phyloP scores from a whole-genome alignment of 1,140 invertebrate genomes.

The Hylaeus anthracinus region DNA sequence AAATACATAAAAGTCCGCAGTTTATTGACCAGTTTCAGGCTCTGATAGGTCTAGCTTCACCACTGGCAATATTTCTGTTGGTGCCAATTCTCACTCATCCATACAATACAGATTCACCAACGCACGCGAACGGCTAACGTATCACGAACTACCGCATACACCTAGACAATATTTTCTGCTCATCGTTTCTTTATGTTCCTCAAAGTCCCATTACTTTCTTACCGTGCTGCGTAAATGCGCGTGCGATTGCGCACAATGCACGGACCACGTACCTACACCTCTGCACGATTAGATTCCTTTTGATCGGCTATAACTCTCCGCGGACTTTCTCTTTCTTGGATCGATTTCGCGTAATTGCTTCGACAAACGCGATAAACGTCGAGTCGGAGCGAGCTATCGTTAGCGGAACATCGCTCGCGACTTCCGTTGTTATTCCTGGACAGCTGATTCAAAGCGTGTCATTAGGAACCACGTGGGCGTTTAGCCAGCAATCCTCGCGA shows the following conservation, averaged over 20 bases:
- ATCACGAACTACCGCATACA: not conserved
- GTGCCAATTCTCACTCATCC: not conserved
- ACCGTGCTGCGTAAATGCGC: not conserved
- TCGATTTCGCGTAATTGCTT: constrained; percentile 59
- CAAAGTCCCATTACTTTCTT: not conserved
- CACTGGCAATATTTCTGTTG: too few species aligned
- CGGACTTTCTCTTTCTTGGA: constrained; percentile 48
- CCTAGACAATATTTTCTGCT: not conserved
- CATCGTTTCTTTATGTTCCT: not conserved
- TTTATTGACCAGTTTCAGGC: too few species aligned
- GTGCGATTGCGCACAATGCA: not conserved
- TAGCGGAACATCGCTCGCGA: constrained; percentile 26
- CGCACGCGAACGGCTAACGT: not conserved
- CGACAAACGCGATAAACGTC: constrained; percentile 45
- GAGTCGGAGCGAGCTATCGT: constrained; percentile 26
- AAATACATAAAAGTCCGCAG: too few species aligned
- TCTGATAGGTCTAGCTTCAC: too few species aligned
- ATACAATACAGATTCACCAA: too few species aligned
- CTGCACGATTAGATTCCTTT: constrained; percentile 24
- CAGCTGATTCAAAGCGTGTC: not conserved
- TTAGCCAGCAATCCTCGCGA: not conserved
- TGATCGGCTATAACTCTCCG: constrained; percentile 4
- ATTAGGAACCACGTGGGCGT: constrained; percentile 3
- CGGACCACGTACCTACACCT: not conserved
- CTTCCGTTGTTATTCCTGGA: constrained; percentile 7